Evolutionary conservation across 1,140 invertebrate species (phyloP), one percentile per base, ranked within the genome.

Genomic region (Habropoda laboriosa): DNA sequence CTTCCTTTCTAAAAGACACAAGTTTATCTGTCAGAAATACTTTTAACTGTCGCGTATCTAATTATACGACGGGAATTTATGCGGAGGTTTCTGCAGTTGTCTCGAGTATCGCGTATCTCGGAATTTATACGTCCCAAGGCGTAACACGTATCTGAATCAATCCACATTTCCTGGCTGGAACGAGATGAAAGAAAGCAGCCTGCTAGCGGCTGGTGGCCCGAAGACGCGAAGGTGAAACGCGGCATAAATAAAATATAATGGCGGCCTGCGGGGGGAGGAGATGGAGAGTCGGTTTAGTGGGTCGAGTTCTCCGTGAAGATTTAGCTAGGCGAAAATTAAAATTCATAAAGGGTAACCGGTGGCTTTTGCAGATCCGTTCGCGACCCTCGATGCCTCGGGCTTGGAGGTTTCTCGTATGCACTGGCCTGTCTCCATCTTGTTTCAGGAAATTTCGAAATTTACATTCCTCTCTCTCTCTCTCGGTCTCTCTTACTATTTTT

Each of bases 191-290:
- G 18, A 21, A 38, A 45, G 49, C 0, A 5, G 45, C n/a, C n/a
- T n/a, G n/a, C n/a, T 27, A 24, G 12, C 16, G 45, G 16, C 51
- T 63, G 21, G 1, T 24, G 16, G 42, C 40, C 27, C 7, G 12
- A 45, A 45, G n/a, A n/a, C n/a, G n/a, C 53, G 40, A 71, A 58
- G 68, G 68, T 24, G 45, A 66, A 51, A 60, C 64, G 64, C 55
- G 49, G 21, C 74, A 82, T 81, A 82, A 82, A 76, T 82, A 81
- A 82, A 74, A 66, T 67, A 61, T 81, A 60, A 82, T 30, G n/a
- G 47, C 7, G 18, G 24, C 18, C n/a, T n/a, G n/a, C n/a, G n/a
- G n/a, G n/a, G n/a, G n/a, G n/a, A n/a, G n/a, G n/a, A n/a, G n/a
- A n/a, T n/a, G 32, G 24, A 42, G 21, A 47, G 55, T 16, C 55